Evolutionary conservation across 2,888 invertebrate species (phyloP), one percentile per base, ranked within the genome.

Genomic region (Coremacera marginata): DNA sequence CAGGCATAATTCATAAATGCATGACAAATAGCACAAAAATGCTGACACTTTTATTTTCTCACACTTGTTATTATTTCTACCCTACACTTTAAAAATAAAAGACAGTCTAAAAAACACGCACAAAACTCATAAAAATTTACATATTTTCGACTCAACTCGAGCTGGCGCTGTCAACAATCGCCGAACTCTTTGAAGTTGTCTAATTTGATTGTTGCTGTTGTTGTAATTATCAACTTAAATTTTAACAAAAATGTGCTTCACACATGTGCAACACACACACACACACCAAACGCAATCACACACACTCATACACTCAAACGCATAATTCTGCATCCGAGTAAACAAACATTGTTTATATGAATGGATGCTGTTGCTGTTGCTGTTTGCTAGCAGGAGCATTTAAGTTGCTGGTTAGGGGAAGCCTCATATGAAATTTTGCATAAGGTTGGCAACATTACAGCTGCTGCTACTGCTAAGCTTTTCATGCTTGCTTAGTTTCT

Each of bases 21-120:
- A 4, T n/a, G 51, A 49, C 49, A 70, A 70, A 70, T 70, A 52
- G 55, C 70, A 25, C 52, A 27, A 52, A 70, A 70, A 70, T 31
- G 52, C 34, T 70, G 55, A 70, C 70, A 55, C 31, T 70, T 52
- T 55, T 52, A 70, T 52, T 55, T 70, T 70, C 70, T 70, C 70
- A 70, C 70, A 70, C 37, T 60, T 22, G 65, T 31, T 31, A 19
- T 44, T 44, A 44, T 44, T 44, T 44, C 44, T 3, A 7, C 44
- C 44, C 44, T 44, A 11, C 44, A 11, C 44, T 44, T 14, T 44
- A 11, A 44, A 44, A 44, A 37, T 37, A 37, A 44, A 44, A 44
- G 7, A 44, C 44, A 44, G 7, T 11, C 11, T 44, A 44, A 44
- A 44, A 44, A 44, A 14, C 44, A 44, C 14, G 44, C 44, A 44